phyloP scores from a whole-genome alignment of 2,113 vertebrate species.

The Crotalus helleri region DNA sequence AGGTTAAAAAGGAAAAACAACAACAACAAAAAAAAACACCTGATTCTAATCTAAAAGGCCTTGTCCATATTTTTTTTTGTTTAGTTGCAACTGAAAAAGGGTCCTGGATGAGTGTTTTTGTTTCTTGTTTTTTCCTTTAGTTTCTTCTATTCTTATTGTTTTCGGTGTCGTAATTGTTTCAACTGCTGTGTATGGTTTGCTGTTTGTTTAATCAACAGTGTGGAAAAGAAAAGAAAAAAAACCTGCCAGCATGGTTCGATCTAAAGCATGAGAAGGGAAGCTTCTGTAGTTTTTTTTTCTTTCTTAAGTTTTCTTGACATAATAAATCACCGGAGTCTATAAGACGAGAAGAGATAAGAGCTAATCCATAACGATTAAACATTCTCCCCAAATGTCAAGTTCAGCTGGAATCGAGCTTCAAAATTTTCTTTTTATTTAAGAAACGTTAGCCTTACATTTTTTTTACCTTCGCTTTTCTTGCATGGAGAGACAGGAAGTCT shows the following conservation, averaged over 20 bases:
- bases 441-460: constrained; percentile 61
- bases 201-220: constrained; percentile 87
- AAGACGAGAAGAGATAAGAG: constrained; percentile 78
- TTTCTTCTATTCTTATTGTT: constrained; percentile 76
- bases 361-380: constrained; percentile 79
- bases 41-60: constrained; percentile 74
- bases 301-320: constrained; percentile 75
- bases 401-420: constrained; percentile 77
- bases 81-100: constrained; percentile 85
- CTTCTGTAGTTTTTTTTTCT: constrained; percentile 69
- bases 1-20: constrained; percentile 57
- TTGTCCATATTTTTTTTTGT: constrained; percentile 68
- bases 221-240: constrained; percentile 63
- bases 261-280: constrained; percentile 80
- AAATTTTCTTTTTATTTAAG: constrained; percentile 67
- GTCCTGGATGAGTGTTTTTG: constrained; percentile 78
- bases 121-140: constrained; percentile 64
- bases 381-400: constrained; percentile 78
- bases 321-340: constrained; percentile 78
- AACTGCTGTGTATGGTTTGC: constrained; percentile 85
- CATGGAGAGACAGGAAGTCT: constrained; percentile 6
- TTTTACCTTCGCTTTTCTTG: constrained; percentile 14
- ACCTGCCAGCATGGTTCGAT: constrained; percentile 86
- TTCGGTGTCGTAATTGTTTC: constrained; percentile 86
- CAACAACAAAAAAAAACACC: neutral